Base-by-base conservation (phyloP, 1,140 invertebrate species). In the Halyomorpha halys region DNA sequence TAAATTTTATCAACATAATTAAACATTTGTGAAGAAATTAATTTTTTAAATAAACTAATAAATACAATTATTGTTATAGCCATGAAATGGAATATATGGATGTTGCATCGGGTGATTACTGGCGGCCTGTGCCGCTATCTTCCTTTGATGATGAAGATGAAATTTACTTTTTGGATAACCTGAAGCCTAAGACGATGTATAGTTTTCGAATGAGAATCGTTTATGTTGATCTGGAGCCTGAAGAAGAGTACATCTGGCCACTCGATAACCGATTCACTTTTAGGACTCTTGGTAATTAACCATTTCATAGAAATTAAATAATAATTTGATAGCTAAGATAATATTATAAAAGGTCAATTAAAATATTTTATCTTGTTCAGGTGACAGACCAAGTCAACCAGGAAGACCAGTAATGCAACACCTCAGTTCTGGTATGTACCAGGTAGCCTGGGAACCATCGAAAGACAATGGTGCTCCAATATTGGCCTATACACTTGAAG, bases 161-260 rank as follows among this genome's bases (percentile, higher is more conserved):
- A 16, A 82, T 79, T 15, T 68, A 66, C 69, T 66, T 68, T 8
- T 76, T 86, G 8, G 71, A 69, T 2, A 73, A 80, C 45, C 74
- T 94, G 51, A 75, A 80, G 63, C 86, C 90, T 0, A 83, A 83
- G 64, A 86, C 84, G 0, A 75, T 80, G 34, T 94, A 93, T 70
- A 82, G 81, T 59, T 90, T 91, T 70, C 80, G 82, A 39, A 72
- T 94, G 3, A 74, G 77, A n/a, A 69, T 91, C 0, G 78, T 75
- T 18, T 94, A 90, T 73, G 76, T 79, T 0, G 73, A 76, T n/a
- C 77, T 80, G 25, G 73, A 75, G 0, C 77, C 80, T 25, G 73
- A 75, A 0, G 74, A 79, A 21, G 71, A 78, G 0, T 89, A 84
- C 68, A 71, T 81, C 23, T 91, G 87, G 82, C 86, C 89, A 0